Base-by-base conservation (phyloP, 2,113 vertebrate species). In the Solea senegalensis region DNA sequence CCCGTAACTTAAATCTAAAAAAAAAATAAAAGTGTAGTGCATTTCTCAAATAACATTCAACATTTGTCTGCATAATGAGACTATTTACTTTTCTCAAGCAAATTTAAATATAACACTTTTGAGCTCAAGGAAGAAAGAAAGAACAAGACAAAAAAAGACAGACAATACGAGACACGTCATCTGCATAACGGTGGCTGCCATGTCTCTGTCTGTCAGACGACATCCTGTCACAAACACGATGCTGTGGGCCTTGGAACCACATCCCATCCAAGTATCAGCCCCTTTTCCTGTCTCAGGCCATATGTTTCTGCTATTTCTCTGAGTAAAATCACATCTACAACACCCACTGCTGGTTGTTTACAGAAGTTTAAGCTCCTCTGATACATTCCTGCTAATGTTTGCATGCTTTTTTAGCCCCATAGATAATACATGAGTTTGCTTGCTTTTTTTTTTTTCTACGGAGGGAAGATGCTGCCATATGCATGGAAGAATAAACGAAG, bases 291-390 rank as follows among this genome's bases (percentile, higher is more conserved):
- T 95, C 93, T 93, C 88, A 2, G 90, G 89, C 95, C 96, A 94
- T 95, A 95, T 96, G 95, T 94, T 95, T 94, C 92, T 90, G 93
- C 94, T 95, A 91, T 94, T 95, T 95, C 93, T 94, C 94, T 94
- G 95, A 93, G 94, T 93, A 93, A 95, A 94, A 95, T 91, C 93
- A 90, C 94, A 92, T 94, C 93, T 94, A 92, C 94, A 87, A 95
- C 91, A 93, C 89, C 81, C 81, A 68, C 89, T 90, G 86, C 88
- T 90, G 82, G 91, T 92, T 95, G 95, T 95, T 95, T 95, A 95
- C 94, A 94, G 93, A 95, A 92, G 93, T 94, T 93, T 90, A 90
- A 86, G 92, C 93, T 93, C 91, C 90, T 95, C 86, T 92, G 93
- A 91, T 92, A 93, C 84, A 90, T 89, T 89, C 78, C 87, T 55